phyloP scores from a whole-genome alignment of 53 echinoderm and acorn worm species.

The Echinarachnius parma region DNA sequence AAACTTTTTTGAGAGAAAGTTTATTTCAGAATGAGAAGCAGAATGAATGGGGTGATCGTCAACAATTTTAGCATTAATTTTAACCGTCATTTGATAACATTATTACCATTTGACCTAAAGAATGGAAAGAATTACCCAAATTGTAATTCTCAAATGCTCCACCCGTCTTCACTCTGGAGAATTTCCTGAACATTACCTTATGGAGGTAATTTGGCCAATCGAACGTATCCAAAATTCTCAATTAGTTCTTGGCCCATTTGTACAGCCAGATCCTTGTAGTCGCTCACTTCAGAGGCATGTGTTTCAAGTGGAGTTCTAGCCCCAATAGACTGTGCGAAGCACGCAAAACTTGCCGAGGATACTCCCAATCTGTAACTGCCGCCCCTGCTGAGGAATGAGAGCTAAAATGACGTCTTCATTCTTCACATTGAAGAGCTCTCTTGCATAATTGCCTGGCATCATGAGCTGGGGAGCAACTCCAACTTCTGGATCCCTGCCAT shows the following conservation, averaged over 20 bases:
- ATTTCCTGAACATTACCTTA: slow-evolving; percentile 54
- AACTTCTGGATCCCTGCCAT: slow-evolving; percentile 20
- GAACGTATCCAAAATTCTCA: slow-evolving; percentile 42
- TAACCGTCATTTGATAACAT: too few relatives aligned
- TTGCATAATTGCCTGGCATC: slow-evolving; percentile 61
- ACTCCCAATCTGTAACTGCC: background rate
- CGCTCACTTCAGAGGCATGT: slow-evolving; percentile 17
- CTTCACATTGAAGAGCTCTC: slow-evolving; percentile 14
- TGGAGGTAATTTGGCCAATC: slow-evolving; percentile 60
- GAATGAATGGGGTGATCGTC: too few relatives aligned
- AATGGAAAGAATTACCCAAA: too few relatives aligned
- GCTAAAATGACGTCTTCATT: slow-evolving; percentile 2
- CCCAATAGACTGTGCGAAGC: background rate
- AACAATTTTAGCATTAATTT: too few relatives aligned
- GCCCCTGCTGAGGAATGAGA: background rate
- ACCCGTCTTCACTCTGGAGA: slow-evolving; percentile 31
- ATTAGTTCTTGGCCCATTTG: slow-evolving; percentile 44
- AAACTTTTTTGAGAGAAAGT: too few relatives aligned
- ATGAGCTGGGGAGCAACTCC: slow-evolving; percentile 43
- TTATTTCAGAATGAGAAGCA: too few relatives aligned
- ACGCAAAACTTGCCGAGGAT: background rate
- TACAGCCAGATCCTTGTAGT: slow-evolving; percentile 35
- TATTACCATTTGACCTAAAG: too few relatives aligned
- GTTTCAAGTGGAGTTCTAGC: background rate
- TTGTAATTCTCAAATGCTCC: too few relatives aligned